Conservation (phyloP, 2,113 vertebrate genomes). For the Xenopus tropicalis region DNA sequence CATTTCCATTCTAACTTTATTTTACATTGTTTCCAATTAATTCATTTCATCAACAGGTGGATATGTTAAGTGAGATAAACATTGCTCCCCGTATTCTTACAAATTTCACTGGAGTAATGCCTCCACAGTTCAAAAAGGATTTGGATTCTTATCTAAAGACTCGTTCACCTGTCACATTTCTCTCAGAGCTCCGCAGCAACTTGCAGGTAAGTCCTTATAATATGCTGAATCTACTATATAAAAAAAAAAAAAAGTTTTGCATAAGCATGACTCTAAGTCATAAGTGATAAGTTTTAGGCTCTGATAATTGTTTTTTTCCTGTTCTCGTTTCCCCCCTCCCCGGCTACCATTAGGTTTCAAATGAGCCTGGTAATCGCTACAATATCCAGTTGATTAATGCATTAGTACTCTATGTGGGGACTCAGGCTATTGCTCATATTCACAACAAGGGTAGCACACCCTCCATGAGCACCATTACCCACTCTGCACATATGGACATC, state of each 20-base stretch:
- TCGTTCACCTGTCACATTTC: slow-evolving; percentile 92
- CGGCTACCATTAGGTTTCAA: slow-evolving; percentile 83
- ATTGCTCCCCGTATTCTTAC: slow-evolving; percentile 97
- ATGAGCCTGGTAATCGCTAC: slow-evolving; percentile 96
- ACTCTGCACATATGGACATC: slow-evolving; percentile 99
- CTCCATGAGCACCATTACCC: slow-evolving; percentile 98
- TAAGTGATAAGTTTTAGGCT: neutral
- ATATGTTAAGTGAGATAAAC: slow-evolving; percentile 98
- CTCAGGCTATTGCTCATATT: slow-evolving; percentile 96
- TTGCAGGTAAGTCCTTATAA: slow-evolving; percentile 74
- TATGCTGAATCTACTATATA: neutral
- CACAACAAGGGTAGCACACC: slow-evolving; percentile 98
- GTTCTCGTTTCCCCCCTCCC: neutral
- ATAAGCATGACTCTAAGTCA: slow-evolving; percentile 13
- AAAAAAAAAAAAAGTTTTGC: too few species aligned
- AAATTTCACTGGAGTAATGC: slow-evolving; percentile 98
- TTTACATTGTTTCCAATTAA: neutral
- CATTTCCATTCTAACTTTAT: neutral
- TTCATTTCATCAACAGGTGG: slow-evolving; percentile 70
- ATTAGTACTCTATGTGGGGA: slow-evolving; percentile 95
- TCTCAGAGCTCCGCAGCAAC: slow-evolving; percentile 96
- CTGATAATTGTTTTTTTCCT: slow-evolving; percentile 5
- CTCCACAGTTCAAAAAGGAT: slow-evolving; percentile 98
- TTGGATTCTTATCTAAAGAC: slow-evolving; percentile 98
- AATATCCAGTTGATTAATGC: slow-evolving; percentile 99